phyloP scores from a whole-genome alignment of 2,888 invertebrate species.

The Drosophila sordidapex region DNA sequence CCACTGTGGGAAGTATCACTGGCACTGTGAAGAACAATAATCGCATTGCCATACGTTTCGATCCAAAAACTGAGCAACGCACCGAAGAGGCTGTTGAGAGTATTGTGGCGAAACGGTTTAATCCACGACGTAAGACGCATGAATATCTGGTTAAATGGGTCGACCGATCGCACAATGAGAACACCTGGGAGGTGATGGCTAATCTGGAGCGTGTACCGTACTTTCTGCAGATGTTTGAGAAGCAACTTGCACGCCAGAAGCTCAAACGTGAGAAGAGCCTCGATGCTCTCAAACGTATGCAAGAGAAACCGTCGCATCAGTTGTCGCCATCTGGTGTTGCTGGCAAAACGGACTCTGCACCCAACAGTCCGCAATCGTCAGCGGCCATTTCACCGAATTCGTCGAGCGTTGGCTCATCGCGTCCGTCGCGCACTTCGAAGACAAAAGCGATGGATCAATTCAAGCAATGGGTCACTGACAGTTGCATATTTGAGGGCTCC shows the following conservation, averaged over 20 bases:
- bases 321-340: background rate
- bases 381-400: slow-evolving; percentile 82
- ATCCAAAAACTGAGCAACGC: slow-evolving; percentile 64
- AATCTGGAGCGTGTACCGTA: slow-evolving; percentile 91
- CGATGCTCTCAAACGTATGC: slow-evolving; percentile 51
- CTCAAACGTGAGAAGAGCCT: slow-evolving; percentile 86
- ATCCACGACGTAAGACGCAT: slow-evolving; percentile 90
- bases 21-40: slow-evolving; percentile 64
- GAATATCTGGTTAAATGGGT: slow-evolving; percentile 96
- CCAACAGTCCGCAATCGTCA: slow-evolving; percentile 61
- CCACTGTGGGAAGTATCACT: slow-evolving; percentile 7
- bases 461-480: slow-evolving; percentile 90
- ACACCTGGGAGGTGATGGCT: slow-evolving; percentile 93
- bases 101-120: slow-evolving; percentile 93
- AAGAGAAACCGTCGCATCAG: slow-evolving; percentile 35
- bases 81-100: slow-evolving; percentile 92
- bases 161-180: slow-evolving; percentile 91
- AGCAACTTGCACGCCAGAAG: slow-evolving; percentile 91
- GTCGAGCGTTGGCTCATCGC: slow-evolving; percentile 73
- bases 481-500: slow-evolving; percentile 86
- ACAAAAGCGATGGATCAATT: slow-evolving; percentile 93
- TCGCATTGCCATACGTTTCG: slow-evolving; percentile 80
- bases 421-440: slow-evolving; percentile 87
- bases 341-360: slow-evolving; percentile 42
- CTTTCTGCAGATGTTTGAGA: slow-evolving; percentile 92